A percentile compares a stretch with the other conserved stretches of the same genome.
Evolutionary conservation across 2,888 invertebrate genomes (phyloP).

Genomic region (Anodontia alba): DNA sequence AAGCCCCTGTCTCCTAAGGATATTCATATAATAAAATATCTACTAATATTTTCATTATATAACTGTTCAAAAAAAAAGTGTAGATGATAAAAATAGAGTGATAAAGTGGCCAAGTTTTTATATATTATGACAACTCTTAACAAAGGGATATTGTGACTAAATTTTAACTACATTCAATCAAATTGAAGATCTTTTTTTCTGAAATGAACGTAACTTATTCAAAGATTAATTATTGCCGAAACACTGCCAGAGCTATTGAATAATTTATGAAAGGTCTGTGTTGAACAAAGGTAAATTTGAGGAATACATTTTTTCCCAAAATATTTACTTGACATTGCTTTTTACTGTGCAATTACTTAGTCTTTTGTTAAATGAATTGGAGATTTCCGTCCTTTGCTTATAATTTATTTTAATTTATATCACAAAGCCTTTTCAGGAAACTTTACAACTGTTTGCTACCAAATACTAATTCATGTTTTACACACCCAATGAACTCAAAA

Average conservation of each 20-base stretch:
- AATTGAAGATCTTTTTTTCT: neutral
- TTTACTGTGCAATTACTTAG: constrained; percentile 1
- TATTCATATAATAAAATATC: no score
- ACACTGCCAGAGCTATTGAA: neutral
- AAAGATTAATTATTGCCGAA: constrained; percentile 10
- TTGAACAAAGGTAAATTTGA: neutral
- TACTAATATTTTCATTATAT: no score
- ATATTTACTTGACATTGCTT: constrained; percentile 4
- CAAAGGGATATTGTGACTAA: neutral
- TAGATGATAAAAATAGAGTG: neutral
- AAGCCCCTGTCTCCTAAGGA: no score
- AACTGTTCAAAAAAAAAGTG: no score
- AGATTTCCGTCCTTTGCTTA: neutral
- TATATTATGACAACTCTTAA: neutral
- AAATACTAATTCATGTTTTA: neutral
- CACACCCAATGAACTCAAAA: neutral
- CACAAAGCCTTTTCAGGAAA: constrained; percentile 1
- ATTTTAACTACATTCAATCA: neutral
- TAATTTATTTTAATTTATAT: constrained; percentile 1
- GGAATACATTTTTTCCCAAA: neutral
- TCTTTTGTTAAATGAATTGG: constrained; percentile 1
- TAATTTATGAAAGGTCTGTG: constrained; percentile 5
- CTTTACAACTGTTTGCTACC: neutral
- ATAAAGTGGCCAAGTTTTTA: neutral
- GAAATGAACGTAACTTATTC: neutral